Evolutionary conservation across 2,113 vertebrate species (phyloP).

Genomic region (Trogon melanurus): DNA sequence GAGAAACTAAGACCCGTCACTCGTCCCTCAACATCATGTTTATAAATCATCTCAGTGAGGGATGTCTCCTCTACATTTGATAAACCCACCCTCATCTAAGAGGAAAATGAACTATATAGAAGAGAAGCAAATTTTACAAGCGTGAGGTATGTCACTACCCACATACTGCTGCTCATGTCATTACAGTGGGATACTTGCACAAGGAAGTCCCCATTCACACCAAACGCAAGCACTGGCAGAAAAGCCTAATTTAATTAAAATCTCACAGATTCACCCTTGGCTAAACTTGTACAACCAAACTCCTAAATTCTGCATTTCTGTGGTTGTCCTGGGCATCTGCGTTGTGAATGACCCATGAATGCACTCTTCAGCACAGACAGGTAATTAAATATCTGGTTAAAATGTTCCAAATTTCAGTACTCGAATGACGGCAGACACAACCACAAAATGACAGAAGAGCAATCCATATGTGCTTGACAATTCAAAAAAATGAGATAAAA

Average conservation of each 20-base stretch:
- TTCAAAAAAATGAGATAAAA: background rate
- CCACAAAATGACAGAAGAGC: background rate
- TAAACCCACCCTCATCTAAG: background rate
- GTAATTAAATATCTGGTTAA: background rate
- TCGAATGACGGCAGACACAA: background rate
- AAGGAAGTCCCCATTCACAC: background rate
- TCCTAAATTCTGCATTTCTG: background rate
- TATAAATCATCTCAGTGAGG: background rate
- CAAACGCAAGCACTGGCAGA: background rate
- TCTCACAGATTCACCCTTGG: background rate
- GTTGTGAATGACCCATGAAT: background rate
- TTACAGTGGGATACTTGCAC: background rate
- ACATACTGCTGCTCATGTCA: background rate
- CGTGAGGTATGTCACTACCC: background rate
- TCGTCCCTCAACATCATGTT: background rate
- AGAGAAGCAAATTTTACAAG: background rate
- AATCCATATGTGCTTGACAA: background rate
- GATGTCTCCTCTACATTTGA: background rate
- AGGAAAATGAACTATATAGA: background rate
- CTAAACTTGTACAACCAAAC: background rate
- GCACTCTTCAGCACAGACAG: background rate
- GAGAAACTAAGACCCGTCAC: background rate
- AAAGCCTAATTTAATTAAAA: background rate
- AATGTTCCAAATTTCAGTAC: background rate
- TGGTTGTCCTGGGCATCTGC: background rate